phyloP scores from a whole-genome alignment of 1,140 invertebrate genomes.

The Drosophila parvula region DNA sequence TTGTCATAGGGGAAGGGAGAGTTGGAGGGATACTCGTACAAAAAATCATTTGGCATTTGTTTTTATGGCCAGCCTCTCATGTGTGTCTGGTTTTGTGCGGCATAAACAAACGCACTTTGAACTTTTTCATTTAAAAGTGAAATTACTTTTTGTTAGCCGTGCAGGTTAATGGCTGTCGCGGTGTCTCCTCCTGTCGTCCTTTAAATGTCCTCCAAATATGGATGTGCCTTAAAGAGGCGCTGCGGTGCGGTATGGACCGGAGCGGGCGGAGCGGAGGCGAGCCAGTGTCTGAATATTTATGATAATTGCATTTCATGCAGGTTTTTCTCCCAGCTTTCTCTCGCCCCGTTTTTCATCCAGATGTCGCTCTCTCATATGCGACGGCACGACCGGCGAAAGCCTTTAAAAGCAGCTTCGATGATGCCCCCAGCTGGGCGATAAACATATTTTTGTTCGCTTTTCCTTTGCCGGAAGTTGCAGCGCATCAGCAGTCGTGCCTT shows the following conservation, averaged over 20 bases:
- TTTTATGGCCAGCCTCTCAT: constrained; percentile 69
- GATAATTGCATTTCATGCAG: constrained; percentile 81
- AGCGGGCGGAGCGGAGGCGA: neutral
- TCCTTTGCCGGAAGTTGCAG: constrained; percentile 39
- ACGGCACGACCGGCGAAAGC: constrained; percentile 56
- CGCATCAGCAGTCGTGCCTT: constrained; percentile 53
- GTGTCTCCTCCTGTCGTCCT: constrained; percentile 54
- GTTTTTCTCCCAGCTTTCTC: constrained; percentile 44
- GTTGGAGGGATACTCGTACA: constrained; percentile 5
- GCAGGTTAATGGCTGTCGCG: constrained; percentile 65
- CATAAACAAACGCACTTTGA: constrained; percentile 75
- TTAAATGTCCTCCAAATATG: constrained; percentile 75
- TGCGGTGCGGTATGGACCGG: neutral
- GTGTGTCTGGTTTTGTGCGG: constrained; percentile 25
- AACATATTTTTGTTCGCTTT: constrained; percentile 42
- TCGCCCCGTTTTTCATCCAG: constrained; percentile 12
- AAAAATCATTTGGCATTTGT: constrained; percentile 77
- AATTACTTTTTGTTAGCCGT: constrained; percentile 71
- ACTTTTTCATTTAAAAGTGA: constrained; percentile 81
- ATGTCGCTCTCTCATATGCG: constrained; percentile 48
- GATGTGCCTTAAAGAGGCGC: constrained; percentile 30
- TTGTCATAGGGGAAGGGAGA: constrained; percentile 38
- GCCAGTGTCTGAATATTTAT: constrained; percentile 72
- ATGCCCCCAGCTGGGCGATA: constrained; percentile 49
- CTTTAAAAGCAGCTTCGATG: constrained; percentile 70